Percentiles rank a stretch among this genome's conserved stretches.
Evolutionary conservation across 2,888 invertebrate genomes (phyloP).

Genomic region (Hofmannophila pseudospretella): DNA sequence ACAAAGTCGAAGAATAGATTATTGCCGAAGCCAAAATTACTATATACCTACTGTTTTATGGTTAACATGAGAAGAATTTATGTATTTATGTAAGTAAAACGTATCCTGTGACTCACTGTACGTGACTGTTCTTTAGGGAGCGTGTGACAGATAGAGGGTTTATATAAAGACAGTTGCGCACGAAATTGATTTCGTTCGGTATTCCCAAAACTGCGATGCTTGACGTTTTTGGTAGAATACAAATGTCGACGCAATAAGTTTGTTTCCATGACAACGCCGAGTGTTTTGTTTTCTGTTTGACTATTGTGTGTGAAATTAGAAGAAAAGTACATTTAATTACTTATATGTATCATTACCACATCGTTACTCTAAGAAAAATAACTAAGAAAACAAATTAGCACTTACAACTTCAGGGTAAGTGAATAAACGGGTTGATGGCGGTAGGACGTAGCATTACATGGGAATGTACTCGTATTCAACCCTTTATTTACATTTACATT

Average conservation of each 20-base stretch:
- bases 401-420: background rate
- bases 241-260: slow-evolving; percentile 23
- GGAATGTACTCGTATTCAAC: too few relatives aligned
- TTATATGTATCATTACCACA: too few relatives aligned
- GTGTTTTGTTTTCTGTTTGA: slow-evolving; percentile 3
- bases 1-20: background rate
- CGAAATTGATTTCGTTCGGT: slow-evolving; percentile 40
- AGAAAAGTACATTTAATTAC: too few relatives aligned
- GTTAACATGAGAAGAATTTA: background rate
- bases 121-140: slow-evolving; percentile 57
- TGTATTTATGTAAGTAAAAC: slow-evolving; percentile 12
- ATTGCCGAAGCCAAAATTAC: background rate
- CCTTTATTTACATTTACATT: background rate
- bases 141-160: slow-evolving; percentile 37
- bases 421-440: background rate
- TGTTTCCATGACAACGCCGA: slow-evolving; percentile 8
- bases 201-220: slow-evolving; percentile 43
- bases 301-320: background rate
- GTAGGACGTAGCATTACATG: too few relatives aligned
- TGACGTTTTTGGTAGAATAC: slow-evolving; percentile 36
- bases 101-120: slow-evolving; percentile 40
- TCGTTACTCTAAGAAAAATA: too few relatives aligned
- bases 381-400: too few relatives aligned
- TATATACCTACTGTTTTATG: background rate
- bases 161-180: slow-evolving; percentile 45